Conservation (phyloP, 2,113 vertebrate species). For the Psettodes erumei region DNA sequence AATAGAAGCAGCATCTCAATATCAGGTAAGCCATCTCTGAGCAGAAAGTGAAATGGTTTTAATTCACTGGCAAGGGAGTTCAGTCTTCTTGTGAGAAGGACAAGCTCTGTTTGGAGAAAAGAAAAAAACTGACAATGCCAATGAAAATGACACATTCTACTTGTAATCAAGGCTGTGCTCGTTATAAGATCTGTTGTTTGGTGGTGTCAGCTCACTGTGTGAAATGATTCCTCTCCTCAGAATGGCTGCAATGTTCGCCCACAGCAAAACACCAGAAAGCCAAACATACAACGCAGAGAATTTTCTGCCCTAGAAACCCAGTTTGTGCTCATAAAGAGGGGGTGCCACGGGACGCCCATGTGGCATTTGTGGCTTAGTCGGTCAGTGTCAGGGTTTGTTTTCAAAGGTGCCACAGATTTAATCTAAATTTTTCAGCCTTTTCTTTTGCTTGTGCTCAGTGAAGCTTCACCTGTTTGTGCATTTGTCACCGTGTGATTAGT, state of each 20-base stretch:
- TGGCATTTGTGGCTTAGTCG: neutral
- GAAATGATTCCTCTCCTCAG: neutral
- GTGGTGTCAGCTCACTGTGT: neutral
- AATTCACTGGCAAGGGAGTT: conserved; percentile 28
- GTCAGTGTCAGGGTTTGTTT: conserved; percentile 4
- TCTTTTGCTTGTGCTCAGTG: neutral
- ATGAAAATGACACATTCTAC: too few relatives aligned
- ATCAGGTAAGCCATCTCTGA: conserved; percentile 42
- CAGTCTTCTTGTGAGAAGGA: too few relatives aligned
- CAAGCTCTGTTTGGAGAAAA: conserved; percentile 38
- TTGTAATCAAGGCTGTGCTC: neutral
- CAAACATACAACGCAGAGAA: conserved; percentile 5
- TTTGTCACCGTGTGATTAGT: conserved; percentile 2
- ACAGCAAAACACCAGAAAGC: neutral
- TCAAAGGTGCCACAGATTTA: neutral
- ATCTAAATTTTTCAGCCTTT: neutral
- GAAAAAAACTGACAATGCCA: too few relatives aligned
- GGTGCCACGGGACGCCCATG: conserved; percentile 6
- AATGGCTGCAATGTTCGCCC: neutral
- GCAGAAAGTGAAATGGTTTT: conserved; percentile 53
- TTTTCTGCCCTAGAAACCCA: conserved; percentile 58
- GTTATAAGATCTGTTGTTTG: conserved; percentile 4
- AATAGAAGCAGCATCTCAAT: conserved; percentile 30
- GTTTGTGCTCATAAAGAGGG: conserved; percentile 12
- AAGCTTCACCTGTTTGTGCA: neutral